Evolutionary conservation across 2,113 vertebrate genomes (phyloP).

Genomic region (Lepus europaeus): DNA sequence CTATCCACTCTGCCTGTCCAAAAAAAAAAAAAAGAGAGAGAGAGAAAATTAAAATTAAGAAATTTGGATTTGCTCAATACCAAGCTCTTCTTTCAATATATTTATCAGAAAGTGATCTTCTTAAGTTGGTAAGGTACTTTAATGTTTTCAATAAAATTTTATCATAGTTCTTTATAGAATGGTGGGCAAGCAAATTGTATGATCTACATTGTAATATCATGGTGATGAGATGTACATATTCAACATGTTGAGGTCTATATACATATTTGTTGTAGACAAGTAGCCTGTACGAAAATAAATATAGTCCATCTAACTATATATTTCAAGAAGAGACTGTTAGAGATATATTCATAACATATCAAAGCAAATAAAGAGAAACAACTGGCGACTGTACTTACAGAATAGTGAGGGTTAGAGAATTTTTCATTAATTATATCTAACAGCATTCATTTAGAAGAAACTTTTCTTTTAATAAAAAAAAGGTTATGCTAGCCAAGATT

Average conservation of each 20-base stretch:
- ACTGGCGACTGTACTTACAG: neutral
- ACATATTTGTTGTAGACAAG: slow-evolving; percentile 5
- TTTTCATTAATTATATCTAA: slow-evolving; percentile 50
- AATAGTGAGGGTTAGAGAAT: slow-evolving; percentile 26
- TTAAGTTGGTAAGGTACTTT: neutral
- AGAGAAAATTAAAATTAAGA: too few relatives aligned
- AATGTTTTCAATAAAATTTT: slow-evolving; percentile 52
- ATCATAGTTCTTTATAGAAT: neutral
- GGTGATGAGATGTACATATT: slow-evolving; percentile 23
- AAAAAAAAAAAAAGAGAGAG: too few relatives aligned
- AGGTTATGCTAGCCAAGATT: slow-evolving; percentile 23
- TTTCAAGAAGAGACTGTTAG: slow-evolving; percentile 11
- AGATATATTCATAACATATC: neutral
- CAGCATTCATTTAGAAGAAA: neutral
- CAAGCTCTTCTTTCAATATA: neutral
- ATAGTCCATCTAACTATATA: neutral
- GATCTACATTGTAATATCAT: neutral
- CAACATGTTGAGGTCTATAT: slow-evolving; percentile 11
- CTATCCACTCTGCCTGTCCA: too few relatives aligned
- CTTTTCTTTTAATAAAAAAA: slow-evolving; percentile 16
- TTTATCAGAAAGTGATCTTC: slow-evolving; percentile 33
- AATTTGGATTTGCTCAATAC: slow-evolving; percentile 31
- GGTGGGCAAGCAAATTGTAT: neutral
- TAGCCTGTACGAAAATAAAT: neutral
- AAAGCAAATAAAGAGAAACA: neutral